Conservation (phyloP, 1,140 invertebrate species). For the Akabosia matsudoensis region DNA sequence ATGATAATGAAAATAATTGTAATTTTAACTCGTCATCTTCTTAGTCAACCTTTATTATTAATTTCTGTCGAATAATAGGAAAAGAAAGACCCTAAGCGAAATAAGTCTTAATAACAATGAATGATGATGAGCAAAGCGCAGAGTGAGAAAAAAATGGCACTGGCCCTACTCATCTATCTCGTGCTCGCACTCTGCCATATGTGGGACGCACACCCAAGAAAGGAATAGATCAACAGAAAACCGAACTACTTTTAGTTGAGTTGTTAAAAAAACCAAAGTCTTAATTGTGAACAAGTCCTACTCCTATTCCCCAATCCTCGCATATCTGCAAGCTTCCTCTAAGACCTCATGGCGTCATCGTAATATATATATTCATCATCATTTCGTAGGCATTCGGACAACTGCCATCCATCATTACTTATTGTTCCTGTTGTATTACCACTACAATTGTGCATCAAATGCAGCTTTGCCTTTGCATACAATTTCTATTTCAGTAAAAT, state of each 20-base stretch:
- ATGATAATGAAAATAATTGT: conserved; percentile 8
- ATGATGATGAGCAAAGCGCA: background rate
- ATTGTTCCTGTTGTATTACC: background rate
- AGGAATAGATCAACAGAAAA: background rate
- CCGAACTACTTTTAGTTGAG: background rate
- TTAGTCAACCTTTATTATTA: conserved; percentile 6
- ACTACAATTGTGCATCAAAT: background rate
- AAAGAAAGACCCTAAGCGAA: background rate
- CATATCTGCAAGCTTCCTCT: background rate
- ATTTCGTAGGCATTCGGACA: background rate
- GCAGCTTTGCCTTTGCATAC: background rate
- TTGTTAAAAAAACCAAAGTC: no score
- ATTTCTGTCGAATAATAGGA: background rate
- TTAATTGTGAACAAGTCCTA: no score
- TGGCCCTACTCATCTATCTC: background rate
- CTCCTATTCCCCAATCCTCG: background rate
- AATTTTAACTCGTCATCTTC: conserved; percentile 1
- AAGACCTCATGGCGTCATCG: background rate
- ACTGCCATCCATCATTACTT: background rate
- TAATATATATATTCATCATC: background rate
- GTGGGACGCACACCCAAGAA: background rate
- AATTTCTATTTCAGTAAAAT: background rate
- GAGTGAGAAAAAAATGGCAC: background rate
- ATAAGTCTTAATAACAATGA: background rate
- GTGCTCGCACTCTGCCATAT: background rate